Conservation (phyloP, 1,140 invertebrate genomes). For the Drosophila asahinai region DNA sequence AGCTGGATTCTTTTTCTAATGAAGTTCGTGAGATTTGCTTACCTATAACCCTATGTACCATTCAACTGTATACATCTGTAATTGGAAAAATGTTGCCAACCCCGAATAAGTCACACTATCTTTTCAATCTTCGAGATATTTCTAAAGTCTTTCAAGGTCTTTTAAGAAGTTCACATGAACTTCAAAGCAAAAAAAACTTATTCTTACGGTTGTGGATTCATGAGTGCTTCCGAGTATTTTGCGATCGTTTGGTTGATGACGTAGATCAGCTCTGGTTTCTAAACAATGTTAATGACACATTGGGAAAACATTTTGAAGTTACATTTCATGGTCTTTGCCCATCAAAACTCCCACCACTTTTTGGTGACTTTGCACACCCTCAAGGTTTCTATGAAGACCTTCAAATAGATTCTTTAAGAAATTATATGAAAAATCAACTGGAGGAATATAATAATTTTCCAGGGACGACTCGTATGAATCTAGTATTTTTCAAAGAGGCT, state of each 20-base stretch:
- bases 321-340: conserved; percentile 93
- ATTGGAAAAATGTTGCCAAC: conserved; percentile 91
- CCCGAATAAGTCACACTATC: conserved; percentile 94
- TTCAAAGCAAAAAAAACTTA: conserved; percentile 89
- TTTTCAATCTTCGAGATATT: conserved; percentile 95
- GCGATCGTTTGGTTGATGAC: conserved; percentile 92
- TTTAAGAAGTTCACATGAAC: conserved; percentile 90
- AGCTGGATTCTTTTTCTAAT: conserved; percentile 90
- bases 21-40: conserved; percentile 90
- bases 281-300: conserved; percentile 89
- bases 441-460: conserved; percentile 92
- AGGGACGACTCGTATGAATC: conserved; percentile 90
- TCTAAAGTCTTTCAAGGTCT: conserved; percentile 92
- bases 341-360: conserved; percentile 90
- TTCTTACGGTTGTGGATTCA: conserved; percentile 93
- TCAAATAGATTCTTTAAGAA: conserved; percentile 86
- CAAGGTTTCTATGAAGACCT: conserved; percentile 92
- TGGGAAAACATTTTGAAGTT: conserved; percentile 91
- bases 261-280: conserved; percentile 92
- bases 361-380: conserved; percentile 92
- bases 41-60: conserved; percentile 86
- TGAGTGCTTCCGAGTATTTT: conserved; percentile 93
- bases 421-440: conserved; percentile 89
- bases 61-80: conserved; percentile 91
- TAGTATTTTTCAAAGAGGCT: conserved; percentile 93